These are phyloP conservation scores for Prionailurus viverrinus DNA, from an alignment of 2,113 vertebrate genomes.

Conservation along the genomic window DNA sequence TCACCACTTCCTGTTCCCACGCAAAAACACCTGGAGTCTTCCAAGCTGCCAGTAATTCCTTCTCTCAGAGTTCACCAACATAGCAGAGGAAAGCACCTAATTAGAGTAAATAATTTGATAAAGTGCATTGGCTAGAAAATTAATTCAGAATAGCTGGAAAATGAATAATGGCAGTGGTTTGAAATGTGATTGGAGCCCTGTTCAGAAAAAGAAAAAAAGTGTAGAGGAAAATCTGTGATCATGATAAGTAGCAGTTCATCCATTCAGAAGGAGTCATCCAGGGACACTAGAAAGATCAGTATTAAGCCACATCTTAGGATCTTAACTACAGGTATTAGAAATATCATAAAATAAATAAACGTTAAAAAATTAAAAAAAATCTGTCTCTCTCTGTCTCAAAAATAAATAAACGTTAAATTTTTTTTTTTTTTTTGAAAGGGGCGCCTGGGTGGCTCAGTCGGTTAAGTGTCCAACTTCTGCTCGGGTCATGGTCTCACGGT, in stretches of 20 bases:
- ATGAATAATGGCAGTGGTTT: conserved; percentile 50
- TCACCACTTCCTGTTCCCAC: not conserved
- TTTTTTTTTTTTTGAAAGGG: too few relatives aligned
- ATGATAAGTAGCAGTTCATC: conserved; percentile 45
- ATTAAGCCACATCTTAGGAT: not conserved
- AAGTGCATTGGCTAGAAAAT: conserved; percentile 30
- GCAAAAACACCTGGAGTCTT: not conserved
- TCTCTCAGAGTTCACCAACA: not conserved
- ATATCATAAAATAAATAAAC: not conserved
- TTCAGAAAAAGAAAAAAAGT: not conserved
- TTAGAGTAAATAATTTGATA: conserved; percentile 63
- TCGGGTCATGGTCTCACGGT: too few relatives aligned
- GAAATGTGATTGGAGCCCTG: conserved; percentile 19
- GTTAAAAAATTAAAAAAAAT: too few relatives aligned
- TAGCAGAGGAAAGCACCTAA: not conserved
- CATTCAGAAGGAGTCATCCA: not conserved
- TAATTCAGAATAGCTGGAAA: conserved; percentile 52
- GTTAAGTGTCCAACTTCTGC: too few relatives aligned
- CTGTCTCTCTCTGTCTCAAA: too few relatives aligned
- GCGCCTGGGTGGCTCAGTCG: too few relatives aligned
- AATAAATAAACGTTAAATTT: too few relatives aligned
- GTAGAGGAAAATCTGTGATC: not conserved
- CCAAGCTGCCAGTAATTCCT: not conserved
- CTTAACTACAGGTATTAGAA: conserved; percentile 2
- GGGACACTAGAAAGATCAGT: not conserved